A percentile compares a stretch with the other conserved stretches of the same genome.
These are phyloP conservation scores for Periophthalmus modestus DNA, from an alignment of 2,113 vertebrate genomes.

Conservation along the genomic window DNA sequence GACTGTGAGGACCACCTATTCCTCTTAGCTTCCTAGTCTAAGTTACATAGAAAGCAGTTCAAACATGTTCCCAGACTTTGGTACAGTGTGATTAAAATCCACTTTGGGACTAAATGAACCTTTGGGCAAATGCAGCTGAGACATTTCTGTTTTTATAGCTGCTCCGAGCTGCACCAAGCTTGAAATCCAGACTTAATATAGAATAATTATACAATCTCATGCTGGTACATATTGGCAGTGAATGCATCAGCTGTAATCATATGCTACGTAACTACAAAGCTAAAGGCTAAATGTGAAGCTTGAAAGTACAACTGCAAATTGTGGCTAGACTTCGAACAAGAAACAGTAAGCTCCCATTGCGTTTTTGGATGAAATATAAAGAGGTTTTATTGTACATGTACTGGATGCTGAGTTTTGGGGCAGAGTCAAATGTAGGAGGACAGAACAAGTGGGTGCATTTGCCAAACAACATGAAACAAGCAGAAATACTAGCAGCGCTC, in stretches of 20 bases:
- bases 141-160: constrained; percentile 71
- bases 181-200: constrained; percentile 62
- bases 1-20: background rate
- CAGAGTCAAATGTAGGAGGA: constrained; percentile 37
- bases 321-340: constrained; percentile 43
- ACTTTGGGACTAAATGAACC: constrained; percentile 42
- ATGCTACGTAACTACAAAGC: constrained; percentile 60
- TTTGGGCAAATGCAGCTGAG: constrained; percentile 43
- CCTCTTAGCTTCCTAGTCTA: background rate
- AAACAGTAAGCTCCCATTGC: constrained; percentile 31
- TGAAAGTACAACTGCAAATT: constrained; percentile 62
- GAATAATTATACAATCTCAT: constrained; percentile 78
- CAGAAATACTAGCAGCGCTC: constrained; percentile 13
- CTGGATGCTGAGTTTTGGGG: constrained; percentile 40
- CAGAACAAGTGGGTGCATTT: constrained; percentile 56
- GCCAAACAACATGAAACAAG: constrained; percentile 46
- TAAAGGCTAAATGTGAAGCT: constrained; percentile 18
- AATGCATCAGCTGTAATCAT: constrained; percentile 74
- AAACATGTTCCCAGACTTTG: constrained; percentile 48
- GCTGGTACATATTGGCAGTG: constrained; percentile 62
- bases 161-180: constrained; percentile 41
- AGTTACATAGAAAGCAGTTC: background rate
- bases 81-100: constrained; percentile 62
- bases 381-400: constrained; percentile 11
- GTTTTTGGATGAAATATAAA: constrained; percentile 18